Conservation (phyloP, 2,113 vertebrate genomes). For the Pseudopodoces humilis region DNA sequence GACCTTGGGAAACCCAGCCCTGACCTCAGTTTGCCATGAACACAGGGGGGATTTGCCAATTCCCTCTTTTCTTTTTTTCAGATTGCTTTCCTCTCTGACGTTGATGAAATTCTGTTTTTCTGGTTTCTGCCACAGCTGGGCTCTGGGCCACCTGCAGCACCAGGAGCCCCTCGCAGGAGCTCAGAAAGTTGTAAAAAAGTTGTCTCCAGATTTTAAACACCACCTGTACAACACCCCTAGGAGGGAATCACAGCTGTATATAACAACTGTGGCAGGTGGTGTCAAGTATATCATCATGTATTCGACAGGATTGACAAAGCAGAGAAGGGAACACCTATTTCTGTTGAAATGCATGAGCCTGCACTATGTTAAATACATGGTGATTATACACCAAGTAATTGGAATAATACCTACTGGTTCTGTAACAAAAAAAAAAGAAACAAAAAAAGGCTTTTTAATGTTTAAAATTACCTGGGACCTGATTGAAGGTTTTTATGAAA, state of each 20-base stretch:
- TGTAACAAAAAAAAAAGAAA: constrained; percentile 18
- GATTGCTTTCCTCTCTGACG: background rate
- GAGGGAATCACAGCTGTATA: constrained; percentile 42
- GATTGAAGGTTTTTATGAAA: constrained; percentile 72
- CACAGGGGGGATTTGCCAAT: background rate
- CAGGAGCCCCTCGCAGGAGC: background rate
- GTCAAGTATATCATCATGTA: constrained; percentile 67
- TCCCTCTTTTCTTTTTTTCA: background rate
- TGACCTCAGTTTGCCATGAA: background rate
- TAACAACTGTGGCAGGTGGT: constrained; percentile 48
- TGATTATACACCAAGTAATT: constrained; percentile 65
- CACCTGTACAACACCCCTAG: constrained; percentile 46
- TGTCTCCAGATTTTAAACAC: constrained; percentile 38
- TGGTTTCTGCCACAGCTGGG: background rate
- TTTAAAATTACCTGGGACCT: constrained; percentile 72
- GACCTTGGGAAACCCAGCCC: background rate
- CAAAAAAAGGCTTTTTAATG: constrained; percentile 65
- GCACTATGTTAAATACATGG: constrained; percentile 56
- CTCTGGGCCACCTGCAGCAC: background rate
- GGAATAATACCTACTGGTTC: constrained; percentile 64
- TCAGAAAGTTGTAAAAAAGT: constrained; percentile 41
- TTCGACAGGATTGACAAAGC: constrained; percentile 57
- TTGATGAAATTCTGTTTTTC: background rate
- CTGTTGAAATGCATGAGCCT: constrained; percentile 59
- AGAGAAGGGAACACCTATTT: constrained; percentile 59